Conservation (phyloP, 2,888 invertebrate genomes). For the Acleris cristana region DNA sequence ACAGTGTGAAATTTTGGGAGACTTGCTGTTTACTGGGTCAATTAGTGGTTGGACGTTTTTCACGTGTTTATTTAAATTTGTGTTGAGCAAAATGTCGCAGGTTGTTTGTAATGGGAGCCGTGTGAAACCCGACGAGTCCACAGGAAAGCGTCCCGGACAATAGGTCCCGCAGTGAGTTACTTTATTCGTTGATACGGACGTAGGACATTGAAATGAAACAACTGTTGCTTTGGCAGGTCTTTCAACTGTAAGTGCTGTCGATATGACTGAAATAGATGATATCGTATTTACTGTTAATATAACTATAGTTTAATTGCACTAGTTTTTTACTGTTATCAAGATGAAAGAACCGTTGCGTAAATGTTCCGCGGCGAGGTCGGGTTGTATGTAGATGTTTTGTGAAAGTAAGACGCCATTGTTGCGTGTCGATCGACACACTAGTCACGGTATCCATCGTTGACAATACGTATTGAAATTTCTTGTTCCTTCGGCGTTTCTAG, state of each 20-base stretch:
- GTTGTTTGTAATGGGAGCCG: constrained; percentile 36
- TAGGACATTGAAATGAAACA: constrained; percentile 44
- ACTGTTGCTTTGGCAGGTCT: not conserved
- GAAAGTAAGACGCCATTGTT: constrained; percentile 75
- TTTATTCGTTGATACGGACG: constrained; percentile 46
- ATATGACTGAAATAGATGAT: constrained; percentile 11
- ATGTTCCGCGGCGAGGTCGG: constrained; percentile 9
- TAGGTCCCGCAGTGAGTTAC: constrained; percentile 34
- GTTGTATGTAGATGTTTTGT: constrained; percentile 50
- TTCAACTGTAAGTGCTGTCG: not conserved
- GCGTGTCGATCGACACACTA: constrained; percentile 51
- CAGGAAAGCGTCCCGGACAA: constrained; percentile 49
- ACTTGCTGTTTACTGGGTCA: constrained; percentile 32
- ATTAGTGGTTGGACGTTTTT: constrained; percentile 27
- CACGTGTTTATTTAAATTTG: constrained; percentile 28
- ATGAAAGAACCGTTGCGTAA: constrained; percentile 28
- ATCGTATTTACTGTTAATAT: constrained; percentile 3
- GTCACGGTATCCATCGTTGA: constrained; percentile 38
- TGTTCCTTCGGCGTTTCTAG: constrained; percentile 11
- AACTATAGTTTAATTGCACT: constrained; percentile 23
- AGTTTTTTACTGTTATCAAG: constrained; percentile 12
- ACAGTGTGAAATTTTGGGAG: constrained; percentile 43
- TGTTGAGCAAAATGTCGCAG: constrained; percentile 40
- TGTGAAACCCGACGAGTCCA: constrained; percentile 49
- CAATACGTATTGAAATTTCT: constrained; percentile 16